Evolutionary conservation across 2,113 vertebrate species (phyloP), one percentile per base, ranked within the genome.

Genomic region (Microcebus tavaratra): DNA sequence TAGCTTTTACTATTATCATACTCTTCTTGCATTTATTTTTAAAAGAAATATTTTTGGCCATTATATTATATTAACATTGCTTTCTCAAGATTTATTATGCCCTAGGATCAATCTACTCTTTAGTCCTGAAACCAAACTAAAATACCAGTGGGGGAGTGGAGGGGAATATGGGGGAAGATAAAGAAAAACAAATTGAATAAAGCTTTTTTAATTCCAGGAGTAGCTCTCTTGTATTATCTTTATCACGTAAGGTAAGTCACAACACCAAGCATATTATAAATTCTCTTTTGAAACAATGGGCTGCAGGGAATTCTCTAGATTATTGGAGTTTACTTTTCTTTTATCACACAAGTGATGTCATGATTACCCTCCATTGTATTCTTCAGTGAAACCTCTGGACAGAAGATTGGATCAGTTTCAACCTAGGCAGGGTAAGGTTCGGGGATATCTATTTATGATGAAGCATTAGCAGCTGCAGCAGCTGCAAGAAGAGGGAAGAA

Each of bases 241-340:
- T 81, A 76, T 13, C 61, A 68, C 20, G 80, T 68, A 95, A 78
- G 15, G 20, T 90, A 96, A 88, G 61, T 96, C 88, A 34, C 61
- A 96, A 68, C 5, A 9, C 45, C 61, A 81, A 70, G 6, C 94
- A 8, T 86, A 42, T 87, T 94, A 73, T 95, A 94, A 93, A 95
- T 87, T 90, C 70, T 84, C 36, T 13, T 95, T 92, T 85, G n/a
- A 95, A 95, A 94, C 68, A 97, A 95, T 86, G 59, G 59, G 55
- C 78, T 92, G 61, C 95, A 87, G 82, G 84, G 36, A 97, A 96
- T 88, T 84, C 55, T 96, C 61, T 96, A 84, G 65, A 85, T 88
- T 94, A 92, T 82, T 85, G 70, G 55, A 89, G 27, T 80, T 82
- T 81, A 39, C 65, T 90, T 94, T 84, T 91, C 75, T 80, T 72